A percentile compares a stretch with the other conserved stretches of the same genome.
Evolutionary conservation across 64 coral and sea anemone genomes (phyloP).

Genomic region (Pocillopora damicornis): DNA sequence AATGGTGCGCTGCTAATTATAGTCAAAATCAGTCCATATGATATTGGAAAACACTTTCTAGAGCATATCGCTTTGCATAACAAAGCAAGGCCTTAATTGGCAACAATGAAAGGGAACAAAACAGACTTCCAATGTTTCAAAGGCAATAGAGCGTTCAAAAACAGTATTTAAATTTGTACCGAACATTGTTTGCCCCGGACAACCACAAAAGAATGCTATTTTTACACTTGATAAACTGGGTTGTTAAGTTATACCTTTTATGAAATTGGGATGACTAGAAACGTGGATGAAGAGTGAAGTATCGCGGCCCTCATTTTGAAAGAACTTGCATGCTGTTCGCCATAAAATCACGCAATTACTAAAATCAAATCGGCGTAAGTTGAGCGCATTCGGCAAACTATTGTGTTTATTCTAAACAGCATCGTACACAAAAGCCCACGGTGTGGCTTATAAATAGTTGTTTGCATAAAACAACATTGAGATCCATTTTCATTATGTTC

Average conservation of each 20-base stretch:
- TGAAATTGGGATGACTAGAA: background rate
- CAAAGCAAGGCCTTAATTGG: background rate
- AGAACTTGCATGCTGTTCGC: background rate
- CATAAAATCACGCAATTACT: background rate
- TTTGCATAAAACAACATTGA: constrained; percentile 28
- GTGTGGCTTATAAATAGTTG: background rate
- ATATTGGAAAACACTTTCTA: background rate
- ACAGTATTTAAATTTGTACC: background rate
- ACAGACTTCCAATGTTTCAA: background rate
- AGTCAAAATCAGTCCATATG: background rate
- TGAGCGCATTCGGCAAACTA: background rate
- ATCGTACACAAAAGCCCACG: constrained; percentile 4
- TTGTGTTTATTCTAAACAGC: constrained; percentile 19
- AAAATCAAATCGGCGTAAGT: background rate
- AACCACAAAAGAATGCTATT: background rate
- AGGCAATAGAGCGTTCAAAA: background rate
- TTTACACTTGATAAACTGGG: background rate
- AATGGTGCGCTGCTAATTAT: background rate
- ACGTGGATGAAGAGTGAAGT: background rate
- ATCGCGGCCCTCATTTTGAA: background rate
- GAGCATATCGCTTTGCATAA: background rate
- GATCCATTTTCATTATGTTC: background rate
- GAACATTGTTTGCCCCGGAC: background rate
- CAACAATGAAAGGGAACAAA: background rate
- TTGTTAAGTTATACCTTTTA: background rate